Evolutionary conservation across 2,888 invertebrate genomes (phyloP), one percentile per base, ranked within the genome.

Genomic region (Epinotia ramella): DNA sequence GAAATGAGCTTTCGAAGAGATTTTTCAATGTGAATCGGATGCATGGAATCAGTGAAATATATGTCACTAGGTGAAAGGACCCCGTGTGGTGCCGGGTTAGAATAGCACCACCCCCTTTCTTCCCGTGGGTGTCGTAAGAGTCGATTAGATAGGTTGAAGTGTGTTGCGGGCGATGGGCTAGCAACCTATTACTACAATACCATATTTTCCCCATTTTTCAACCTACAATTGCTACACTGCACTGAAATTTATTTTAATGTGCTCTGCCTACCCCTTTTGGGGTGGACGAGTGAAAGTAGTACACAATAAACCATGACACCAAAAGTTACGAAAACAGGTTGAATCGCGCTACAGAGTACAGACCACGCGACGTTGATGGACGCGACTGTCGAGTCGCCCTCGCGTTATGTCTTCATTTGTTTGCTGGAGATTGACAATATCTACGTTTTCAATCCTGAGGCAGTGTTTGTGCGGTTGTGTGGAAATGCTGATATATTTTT

Each of bases 1-100:
- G 76, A 79, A 84, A 84, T 82, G 81, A 81, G 80, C 80, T 82
- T 82, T 80, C 78, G 80, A 79, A 79, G 78, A 72, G 76, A 79
- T 76, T 80, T 79, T 80, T 78, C 77, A 78, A 75, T 77, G 77
- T 69, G 46, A 44, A 68, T 33, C 60, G 78, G 78, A 76, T 78
- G 60, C 57, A 71, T 76, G 70, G 76, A 66, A 77, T 72, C 44
- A 13, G 13, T 20, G 59, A 9, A 24, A 65, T 71, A 66, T 70
- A 56, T 53, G 66, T 33, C 53, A n/a, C n/a, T 28, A 3, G 3
- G 24, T 28, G 24, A 28, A 28, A 44, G 40, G 40, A 40, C 40
- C 40, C 4, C 40, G 40, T 40, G 40, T 4, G 40, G 40, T 40
- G 40, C 40, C 40, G 40, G 40, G 40, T 40, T 40, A 40, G 40